Evolutionary conservation across 2,797 vertebrate genomes (phyloP), one percentile per base, ranked within the genome.

Genomic region (Hapalemur alaotrensis): DNA sequence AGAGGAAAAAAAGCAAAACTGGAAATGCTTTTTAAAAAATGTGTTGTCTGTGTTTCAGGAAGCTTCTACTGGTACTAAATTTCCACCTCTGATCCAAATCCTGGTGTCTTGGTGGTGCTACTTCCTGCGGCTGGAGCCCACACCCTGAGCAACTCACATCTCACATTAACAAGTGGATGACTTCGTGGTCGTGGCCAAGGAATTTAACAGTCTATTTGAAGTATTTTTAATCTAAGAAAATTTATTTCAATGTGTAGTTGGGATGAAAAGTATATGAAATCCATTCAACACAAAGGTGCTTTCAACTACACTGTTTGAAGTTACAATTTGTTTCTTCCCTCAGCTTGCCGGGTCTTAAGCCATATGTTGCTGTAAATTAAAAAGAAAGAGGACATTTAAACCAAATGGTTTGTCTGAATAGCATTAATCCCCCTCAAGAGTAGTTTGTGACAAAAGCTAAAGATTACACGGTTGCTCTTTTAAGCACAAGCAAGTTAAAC

Each of bases 401-500:
- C 72, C 82, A 96, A 86, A 81, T 13, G 28, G 30, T n/a, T 57
- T 41, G 91, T 73, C 93, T 32, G 50, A 94, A n/a, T 86, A 79
- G 46, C 63, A 8, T 89, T 70, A 75, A 96, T 95, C 86, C 63
- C 1, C 2, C 0, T 72, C 75, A 89, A 80, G 76, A 59, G 41
- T 2, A 70, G 30, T 93, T 87, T 82, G 86, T 78, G 50, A 93
- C 89, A 89, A 89, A 88, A 93, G 63, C 80, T 70, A 15, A 84
- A 94, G 75, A 50, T 65, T 28, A 4, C 38, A n/a, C 28, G 38
- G 8, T 67, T 89, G 81, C 70, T 38, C 30, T 95, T 96, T 94
- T 41, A 87, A 95, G 83, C 38, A 28, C 32, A 50, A 79, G 93
- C 97, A 92, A 43, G 43, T 87, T 89, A 97, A 97, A 93, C 93